Conservation (phyloP, 2,113 vertebrate genomes). For the Tricholaema leucomelas region DNA sequence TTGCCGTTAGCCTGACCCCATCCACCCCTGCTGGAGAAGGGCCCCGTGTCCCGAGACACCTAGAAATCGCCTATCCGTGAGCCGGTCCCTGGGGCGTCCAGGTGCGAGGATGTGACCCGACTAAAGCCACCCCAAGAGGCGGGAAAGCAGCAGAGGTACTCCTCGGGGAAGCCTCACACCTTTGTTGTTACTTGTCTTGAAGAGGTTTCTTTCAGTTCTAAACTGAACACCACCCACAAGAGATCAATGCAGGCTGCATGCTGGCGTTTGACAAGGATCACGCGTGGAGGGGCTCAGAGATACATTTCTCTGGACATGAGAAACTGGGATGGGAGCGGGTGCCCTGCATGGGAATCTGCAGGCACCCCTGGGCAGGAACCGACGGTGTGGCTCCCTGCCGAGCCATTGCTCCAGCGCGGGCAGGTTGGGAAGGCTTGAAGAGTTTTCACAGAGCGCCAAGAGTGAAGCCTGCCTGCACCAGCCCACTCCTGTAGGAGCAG, state of each 20-base stretch:
- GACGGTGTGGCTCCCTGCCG: not conserved
- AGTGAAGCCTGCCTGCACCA: not conserved
- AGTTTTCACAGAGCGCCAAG: not conserved
- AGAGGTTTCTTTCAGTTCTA: not conserved
- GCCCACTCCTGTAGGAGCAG: not conserved
- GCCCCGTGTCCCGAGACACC: not conserved
- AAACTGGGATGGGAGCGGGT: not conserved
- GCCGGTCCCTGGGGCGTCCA: not conserved
- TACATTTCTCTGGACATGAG: rapidly evolving
- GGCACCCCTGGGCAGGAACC: no score
- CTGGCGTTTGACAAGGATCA: rapidly evolving
- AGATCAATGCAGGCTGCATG: rapidly evolving
- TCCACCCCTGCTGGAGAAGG: rapidly evolving
- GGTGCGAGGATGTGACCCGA: rapidly evolving
- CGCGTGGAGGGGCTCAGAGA: not conserved
- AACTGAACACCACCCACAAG: rapidly evolving
- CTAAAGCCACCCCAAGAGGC: rapidly evolving
- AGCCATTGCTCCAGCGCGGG: rapidly evolving
- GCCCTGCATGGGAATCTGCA: rapidly evolving
- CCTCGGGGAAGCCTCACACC: rapidly evolving
- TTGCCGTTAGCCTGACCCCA: rapidly evolving
- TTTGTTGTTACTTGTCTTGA: rapidly evolving
- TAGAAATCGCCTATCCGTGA: no score
- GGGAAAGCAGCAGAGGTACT: rapidly evolving
- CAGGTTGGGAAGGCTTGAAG: not conserved